Base-by-base conservation (phyloP, 2,797 vertebrate genomes). In the Hozukius guyotensis region DNA sequence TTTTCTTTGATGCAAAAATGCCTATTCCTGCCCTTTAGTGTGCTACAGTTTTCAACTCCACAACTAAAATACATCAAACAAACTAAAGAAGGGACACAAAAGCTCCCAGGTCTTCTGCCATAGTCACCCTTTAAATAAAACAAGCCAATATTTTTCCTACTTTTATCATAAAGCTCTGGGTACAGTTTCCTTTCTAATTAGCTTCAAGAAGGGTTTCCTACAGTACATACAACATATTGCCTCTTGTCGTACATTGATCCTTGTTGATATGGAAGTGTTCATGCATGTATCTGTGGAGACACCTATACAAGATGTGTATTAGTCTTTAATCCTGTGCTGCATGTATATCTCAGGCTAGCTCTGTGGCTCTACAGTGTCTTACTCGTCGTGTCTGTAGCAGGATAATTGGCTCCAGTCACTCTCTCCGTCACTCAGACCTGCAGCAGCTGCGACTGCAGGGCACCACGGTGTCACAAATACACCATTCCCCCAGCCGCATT, bases 331-430 rank as follows among this genome's bases (percentile, higher is more conserved):
- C 78, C 59, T 67, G 57, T 65, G 72, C 63, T 74, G 38, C 34
- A 70, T 72, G 7, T 77, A 25, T 59, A 20, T 69, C 57, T 11
- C 42, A n/a, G 69, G 18, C 46, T 27, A 18, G 6, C 31, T 46
- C 67, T 34, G 49, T 69, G 32, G 27, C 55, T 78, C 66, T 11
- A 29, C 63, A 9, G 31, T 62, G 52, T 86, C 32, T 56, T 53
- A 57, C 20, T 64, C 25, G 14, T 52, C 14, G 27, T 49, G 72
- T 86, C 71, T 71, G 25, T 65, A 27, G 76, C 67, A 72, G 55
- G 60, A 71, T 92, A 90, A 92, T 91, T 91, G 87, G 63, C 71
- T 87, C 76, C 32, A 71, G 76, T 88, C 70, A 78, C 71, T 85
- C 61, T 25, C 52, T 27, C 75, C 87, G 85, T 88, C 88, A 85